phyloP scores from a whole-genome alignment of 2,797 vertebrate genomes.

The Parambassis ranga region DNA sequence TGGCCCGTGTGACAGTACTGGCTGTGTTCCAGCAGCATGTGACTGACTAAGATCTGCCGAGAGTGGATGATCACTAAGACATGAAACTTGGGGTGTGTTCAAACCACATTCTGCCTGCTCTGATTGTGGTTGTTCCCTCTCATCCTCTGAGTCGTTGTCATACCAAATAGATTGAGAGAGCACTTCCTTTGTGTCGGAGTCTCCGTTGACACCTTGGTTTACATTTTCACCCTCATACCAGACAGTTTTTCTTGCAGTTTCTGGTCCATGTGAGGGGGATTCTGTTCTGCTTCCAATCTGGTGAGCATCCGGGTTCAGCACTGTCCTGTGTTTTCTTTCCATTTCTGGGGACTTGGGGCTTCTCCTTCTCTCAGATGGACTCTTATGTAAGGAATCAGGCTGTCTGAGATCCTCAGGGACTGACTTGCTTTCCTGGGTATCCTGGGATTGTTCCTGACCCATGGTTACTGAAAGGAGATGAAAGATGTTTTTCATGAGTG shows the following conservation, averaged over 20 bases:
- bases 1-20: conserved; percentile 53
- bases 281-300: conserved; percentile 3
- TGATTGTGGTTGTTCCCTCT: conserved; percentile 7
- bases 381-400: neutral
- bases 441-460: conserved; percentile 67
- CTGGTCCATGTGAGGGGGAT: neutral
- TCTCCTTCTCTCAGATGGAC: neutral
- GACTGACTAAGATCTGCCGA: conserved; percentile 41
- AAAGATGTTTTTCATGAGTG: too few species aligned
- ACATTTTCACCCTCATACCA: conserved; percentile 31
- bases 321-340: neutral
- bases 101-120: conserved; percentile 23
- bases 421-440: conserved; percentile 10
- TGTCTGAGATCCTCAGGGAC: conserved; percentile 10
- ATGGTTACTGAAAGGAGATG: conserved; percentile 40
- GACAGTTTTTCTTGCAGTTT: neutral
- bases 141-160: neutral
- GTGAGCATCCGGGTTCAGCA: conserved; percentile 19
- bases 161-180: conserved; percentile 48
- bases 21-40: conserved; percentile 51
- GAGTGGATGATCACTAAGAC: conserved; percentile 21
- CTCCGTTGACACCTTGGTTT: neutral
- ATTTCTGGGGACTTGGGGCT: neutral
- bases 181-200: neutral
- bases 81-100: conserved; percentile 11